Percentiles rank a stretch among this genome's conserved stretches.
phyloP scores from a whole-genome alignment of 2,888 invertebrate genomes.

The Pseudanteris insignis region DNA sequence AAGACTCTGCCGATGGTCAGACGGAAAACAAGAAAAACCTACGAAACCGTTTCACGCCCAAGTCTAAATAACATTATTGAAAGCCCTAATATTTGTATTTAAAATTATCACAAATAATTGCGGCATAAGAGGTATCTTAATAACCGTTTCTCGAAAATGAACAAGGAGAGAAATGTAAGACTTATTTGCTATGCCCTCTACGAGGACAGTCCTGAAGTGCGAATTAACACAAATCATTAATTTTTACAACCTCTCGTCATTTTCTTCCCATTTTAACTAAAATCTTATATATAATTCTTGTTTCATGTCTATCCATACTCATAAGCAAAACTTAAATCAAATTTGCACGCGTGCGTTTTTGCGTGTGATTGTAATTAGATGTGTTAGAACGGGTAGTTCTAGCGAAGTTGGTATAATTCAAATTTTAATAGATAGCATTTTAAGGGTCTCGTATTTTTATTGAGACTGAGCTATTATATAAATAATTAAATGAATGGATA shows the following conservation, averaged over 20 bases:
- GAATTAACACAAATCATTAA: no score
- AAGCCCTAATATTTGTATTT: slow-evolving; percentile 7
- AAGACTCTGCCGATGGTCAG: slow-evolving; percentile 92
- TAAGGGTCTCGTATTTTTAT: slow-evolving; percentile 25
- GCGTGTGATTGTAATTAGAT: slow-evolving; percentile 7
- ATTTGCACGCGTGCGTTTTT: no score
- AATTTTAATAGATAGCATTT: slow-evolving; percentile 29
- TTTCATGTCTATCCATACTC: no score
- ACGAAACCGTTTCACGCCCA: slow-evolving; percentile 70
- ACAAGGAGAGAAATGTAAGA: slow-evolving; percentile 38
- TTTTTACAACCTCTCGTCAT: no score
- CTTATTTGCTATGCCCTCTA: slow-evolving; percentile 34
- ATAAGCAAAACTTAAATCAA: no score
- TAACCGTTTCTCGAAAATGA: slow-evolving; percentile 25
- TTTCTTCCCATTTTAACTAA: no score
- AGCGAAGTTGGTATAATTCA: slow-evolving; percentile 25
- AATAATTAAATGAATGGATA: slow-evolving; percentile 15
- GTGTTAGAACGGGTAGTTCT: slow-evolving; percentile 15
- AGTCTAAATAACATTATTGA: slow-evolving; percentile 66
- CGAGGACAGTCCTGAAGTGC: slow-evolving; percentile 31
- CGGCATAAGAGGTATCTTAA: slow-evolving; percentile 44
- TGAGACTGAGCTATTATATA: slow-evolving; percentile 13
- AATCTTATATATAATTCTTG: no score
- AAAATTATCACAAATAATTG: slow-evolving; percentile 22
- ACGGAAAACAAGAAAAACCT: slow-evolving; percentile 85